Percentiles rank a stretch among this genome's conserved stretches.
phyloP scores from a whole-genome alignment of 2,797 vertebrate species.

The Thunnus albacares region DNA sequence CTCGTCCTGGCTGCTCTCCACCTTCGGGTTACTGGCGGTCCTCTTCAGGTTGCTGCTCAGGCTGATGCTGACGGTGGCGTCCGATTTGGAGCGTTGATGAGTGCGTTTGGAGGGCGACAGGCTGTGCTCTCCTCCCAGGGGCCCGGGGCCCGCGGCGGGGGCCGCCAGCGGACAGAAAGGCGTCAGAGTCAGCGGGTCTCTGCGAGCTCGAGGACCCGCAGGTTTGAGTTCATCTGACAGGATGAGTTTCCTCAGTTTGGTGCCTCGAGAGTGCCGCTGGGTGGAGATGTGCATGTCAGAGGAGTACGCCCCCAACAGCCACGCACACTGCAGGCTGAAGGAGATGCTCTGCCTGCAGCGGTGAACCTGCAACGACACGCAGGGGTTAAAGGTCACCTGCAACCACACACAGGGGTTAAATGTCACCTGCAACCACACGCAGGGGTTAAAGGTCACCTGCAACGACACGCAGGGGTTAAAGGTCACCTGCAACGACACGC shows the following conservation, averaged over 20 bases:
- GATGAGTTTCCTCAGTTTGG: conserved; percentile 95
- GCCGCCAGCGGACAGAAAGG: conserved; percentile 82
- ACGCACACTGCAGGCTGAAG: conserved; percentile 95
- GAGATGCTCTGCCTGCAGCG: conserved; percentile 96
- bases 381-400: neutral
- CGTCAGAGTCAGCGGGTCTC: conserved; percentile 81
- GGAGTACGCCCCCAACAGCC: conserved; percentile 94
- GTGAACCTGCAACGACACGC: conserved; percentile 82
- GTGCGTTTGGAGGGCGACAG: conserved; percentile 95
- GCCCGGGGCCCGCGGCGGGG: conserved; percentile 32
- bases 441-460: too few species aligned
- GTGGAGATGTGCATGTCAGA: conserved; percentile 99
- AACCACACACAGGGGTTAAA: neutral
- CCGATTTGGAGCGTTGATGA: conserved; percentile 97
- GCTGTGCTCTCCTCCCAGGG: conserved; percentile 81
- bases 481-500: too few species aligned
- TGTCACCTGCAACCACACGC: too few species aligned
- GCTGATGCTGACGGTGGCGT: conserved; percentile 93
- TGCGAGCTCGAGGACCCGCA: conserved; percentile 84
- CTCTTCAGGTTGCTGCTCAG: conserved; percentile 96
- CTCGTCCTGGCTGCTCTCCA: conserved; percentile 95
- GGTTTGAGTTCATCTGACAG: conserved; percentile 97
- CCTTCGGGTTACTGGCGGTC: conserved; percentile 96
- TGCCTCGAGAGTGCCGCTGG: conserved; percentile 94
- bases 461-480: too few species aligned